Base-by-base conservation (phyloP, 2,113 vertebrate genomes). In the Zosterops pallidus region DNA sequence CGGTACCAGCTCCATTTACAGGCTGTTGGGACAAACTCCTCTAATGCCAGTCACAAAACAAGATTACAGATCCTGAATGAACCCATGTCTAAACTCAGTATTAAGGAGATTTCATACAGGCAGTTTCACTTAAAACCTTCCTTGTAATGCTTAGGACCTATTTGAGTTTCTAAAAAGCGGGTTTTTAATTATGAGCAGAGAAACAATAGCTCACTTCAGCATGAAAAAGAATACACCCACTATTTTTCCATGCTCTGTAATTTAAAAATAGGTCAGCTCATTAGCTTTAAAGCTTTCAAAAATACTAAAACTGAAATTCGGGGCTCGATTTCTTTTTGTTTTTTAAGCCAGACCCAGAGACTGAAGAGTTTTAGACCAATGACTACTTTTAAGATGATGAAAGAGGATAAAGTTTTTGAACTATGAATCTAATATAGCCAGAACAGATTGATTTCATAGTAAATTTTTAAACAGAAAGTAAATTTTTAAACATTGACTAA, bases 151-250 rank as follows among this genome's bases (percentile, higher is more conserved):
- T 22, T n/a, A 81, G 41, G n/a, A 63, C 55, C 60, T 67, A 75
- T 83, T 6, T 18, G 39, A 84, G 23, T 42, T 93, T 84, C 78
- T 81, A 77, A 81, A 86, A 76, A 49, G 41, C 1, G 3, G 84
- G 64, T 29, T 86, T 92, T 94, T 87, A 92, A 92, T 93, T 86
- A 90, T 3, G 21, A 76, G 53, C 78, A 53, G 39, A 84, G 69
- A 92, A 96, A 95, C 93, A 96, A 96, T 86, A 93, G 92, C 57
- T 90, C 53, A 62, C 31, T 95, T 94, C 83, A 93, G 42, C 53
- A 72, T 76, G 69, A 84, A 75, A 93, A 93, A 86, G 75, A 89
- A 95, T 67, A 92, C 69, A 92, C 60, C 80, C 89, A 50, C 74
- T 94, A 64, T 83, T 95, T 92, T 93, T 94, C 75, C 88, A 78